Conservation (phyloP, 2,888 invertebrate species). For the Sympetrum striolatum region DNA sequence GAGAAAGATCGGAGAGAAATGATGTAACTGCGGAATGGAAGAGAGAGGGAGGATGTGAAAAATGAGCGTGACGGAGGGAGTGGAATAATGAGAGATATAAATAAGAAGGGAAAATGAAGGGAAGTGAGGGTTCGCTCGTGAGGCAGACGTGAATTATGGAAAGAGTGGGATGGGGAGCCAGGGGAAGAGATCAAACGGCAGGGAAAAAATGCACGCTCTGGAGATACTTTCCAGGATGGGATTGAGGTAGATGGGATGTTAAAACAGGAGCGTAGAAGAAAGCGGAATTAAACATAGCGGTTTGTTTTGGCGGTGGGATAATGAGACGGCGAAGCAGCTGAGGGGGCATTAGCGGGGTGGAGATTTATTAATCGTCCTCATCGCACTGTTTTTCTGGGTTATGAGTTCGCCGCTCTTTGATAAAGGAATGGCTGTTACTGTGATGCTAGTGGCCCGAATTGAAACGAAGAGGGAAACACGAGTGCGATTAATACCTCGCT, state of each 20-base stretch:
- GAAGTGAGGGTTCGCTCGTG: neutral
- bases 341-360: neutral
- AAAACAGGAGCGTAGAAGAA: neutral
- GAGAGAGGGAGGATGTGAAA: neutral
- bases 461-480: too few relatives aligned
- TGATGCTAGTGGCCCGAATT: too few relatives aligned
- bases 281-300: neutral
- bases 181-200: neutral
- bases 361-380: neutral
- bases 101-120: neutral
- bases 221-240: neutral
- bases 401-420: too few relatives aligned
- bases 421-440: too few relatives aligned
- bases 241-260: neutral
- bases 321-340: neutral
- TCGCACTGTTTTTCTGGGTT: too few relatives aligned
- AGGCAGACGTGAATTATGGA: neutral
- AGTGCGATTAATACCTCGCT: too few relatives aligned
- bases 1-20: too few relatives aligned
- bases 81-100: neutral
- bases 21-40: neutral
- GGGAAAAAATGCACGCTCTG: neutral
- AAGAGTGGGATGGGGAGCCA: neutral
- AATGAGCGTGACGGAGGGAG: neutral
- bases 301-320: neutral